A percentile compares a stretch with the other conserved stretches of the same genome.
Evolutionary conservation across 2,888 invertebrate species (phyloP).

Genomic region (Ellobium chinense): DNA sequence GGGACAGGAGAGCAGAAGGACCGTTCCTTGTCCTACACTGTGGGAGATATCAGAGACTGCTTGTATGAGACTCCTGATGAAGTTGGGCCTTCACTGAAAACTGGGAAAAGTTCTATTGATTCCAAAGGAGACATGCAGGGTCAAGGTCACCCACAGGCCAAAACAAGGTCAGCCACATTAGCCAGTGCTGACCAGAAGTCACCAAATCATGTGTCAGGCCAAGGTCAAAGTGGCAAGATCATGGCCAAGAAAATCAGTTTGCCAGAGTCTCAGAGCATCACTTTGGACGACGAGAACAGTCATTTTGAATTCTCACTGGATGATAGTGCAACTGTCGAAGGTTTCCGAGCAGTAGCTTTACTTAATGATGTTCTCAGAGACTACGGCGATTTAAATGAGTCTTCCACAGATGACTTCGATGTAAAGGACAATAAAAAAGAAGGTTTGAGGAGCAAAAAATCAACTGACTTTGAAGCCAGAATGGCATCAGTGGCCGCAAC

Average conservation of each 20-base stretch:
- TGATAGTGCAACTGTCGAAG: slow-evolving; percentile 54
- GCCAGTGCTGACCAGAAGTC: not conserved
- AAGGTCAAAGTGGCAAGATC: not conserved
- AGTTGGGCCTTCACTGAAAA: not conserved
- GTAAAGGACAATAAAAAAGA: slow-evolving; percentile 13
- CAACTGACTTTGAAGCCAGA: slow-evolving; percentile 66
- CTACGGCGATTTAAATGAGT: slow-evolving; percentile 51
- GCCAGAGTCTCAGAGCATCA: not conserved
- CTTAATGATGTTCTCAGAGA: slow-evolving; percentile 66
- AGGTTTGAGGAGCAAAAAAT: slow-evolving; percentile 51
- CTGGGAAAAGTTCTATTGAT: not conserved
- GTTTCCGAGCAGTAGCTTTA: slow-evolving; percentile 64
- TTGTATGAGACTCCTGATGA: slow-evolving; percentile 35
- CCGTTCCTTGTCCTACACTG: slow-evolving; percentile 31
- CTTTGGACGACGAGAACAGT: not conserved
- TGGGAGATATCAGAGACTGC: slow-evolving; percentile 47
- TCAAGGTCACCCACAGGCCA: slow-evolving; percentile 8
- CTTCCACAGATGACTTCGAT: slow-evolving; percentile 44
- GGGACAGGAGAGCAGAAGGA: slow-evolving; percentile 42
- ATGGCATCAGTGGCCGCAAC: slow-evolving; percentile 69
- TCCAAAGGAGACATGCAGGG: not conserved
- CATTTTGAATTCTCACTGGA: slow-evolving; percentile 28
- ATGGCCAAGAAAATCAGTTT: not conserved
- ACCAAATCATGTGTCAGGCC: not conserved
- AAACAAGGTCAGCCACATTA: slow-evolving; percentile 16